These are phyloP conservation scores for Porites rus DNA, from an alignment of 92 coral and sea anemone genomes.

Conservation along the genomic window DNA sequence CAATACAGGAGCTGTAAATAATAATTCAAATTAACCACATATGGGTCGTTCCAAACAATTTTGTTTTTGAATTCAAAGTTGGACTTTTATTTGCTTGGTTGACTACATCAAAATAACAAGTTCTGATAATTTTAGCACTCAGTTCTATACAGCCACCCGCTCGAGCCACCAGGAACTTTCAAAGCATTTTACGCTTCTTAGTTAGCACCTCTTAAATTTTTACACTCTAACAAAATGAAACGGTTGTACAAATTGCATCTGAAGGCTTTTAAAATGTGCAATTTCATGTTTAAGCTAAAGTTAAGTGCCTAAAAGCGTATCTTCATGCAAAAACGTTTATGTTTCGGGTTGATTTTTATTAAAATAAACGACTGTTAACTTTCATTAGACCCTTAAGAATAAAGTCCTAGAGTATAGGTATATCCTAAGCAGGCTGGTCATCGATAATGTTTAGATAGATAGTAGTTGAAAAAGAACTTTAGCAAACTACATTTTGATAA, in stretches of 20 bases:
- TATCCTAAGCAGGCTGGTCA: neutral
- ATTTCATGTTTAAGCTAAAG: neutral
- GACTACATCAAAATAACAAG: neutral
- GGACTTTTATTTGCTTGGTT: neutral
- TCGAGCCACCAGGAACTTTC: slow-evolving; percentile 1
- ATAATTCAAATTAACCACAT: neutral
- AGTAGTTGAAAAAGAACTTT: too few species aligned
- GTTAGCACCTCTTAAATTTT: neutral
- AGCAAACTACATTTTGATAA: too few species aligned
- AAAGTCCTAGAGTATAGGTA: too few species aligned
- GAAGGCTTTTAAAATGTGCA: neutral
- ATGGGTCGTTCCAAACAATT: neutral
- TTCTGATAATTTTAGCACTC: neutral
- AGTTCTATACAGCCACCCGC: slow-evolving; percentile 34
- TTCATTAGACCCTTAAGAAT: too few species aligned
- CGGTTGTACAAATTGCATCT: neutral
- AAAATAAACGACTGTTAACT: too few species aligned
- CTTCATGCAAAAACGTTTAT: too few species aligned
- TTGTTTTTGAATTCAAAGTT: neutral
- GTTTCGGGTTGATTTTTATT: too few species aligned
- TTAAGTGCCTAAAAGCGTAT: neutral
- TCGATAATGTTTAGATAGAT: neutral
- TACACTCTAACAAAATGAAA: neutral
- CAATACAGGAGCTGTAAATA: neutral
- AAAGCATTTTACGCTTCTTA: slow-evolving; percentile 32